Evolutionary conservation across 2,888 invertebrate species (phyloP), one percentile per base, ranked within the genome.

Genomic region (Aphelenchoides bicaudatus): DNA sequence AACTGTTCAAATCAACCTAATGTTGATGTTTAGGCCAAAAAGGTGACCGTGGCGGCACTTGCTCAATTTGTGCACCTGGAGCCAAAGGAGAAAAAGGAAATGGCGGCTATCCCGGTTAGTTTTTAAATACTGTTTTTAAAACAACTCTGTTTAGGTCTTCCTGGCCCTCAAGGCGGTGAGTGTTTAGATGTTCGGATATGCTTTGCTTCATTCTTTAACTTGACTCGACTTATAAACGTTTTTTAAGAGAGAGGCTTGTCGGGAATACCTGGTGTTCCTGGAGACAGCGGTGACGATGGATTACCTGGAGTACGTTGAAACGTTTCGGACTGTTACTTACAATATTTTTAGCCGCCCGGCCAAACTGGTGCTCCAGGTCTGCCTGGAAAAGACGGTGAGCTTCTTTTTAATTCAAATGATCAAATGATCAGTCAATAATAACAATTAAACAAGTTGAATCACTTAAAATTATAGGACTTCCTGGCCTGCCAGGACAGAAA

Each of bases 311-410:
- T 65, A 37, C 46, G 65, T 27, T 66, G 68, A 54, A n/a, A 5
- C 39, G 27, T 28, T 23, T 52, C 54, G 58, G 16, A 37, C 30
- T 19, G 5, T 61, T 64, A 4, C 60, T 58, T 29, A 68, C 16
- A 69, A 56, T 21, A 58, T 16, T 65, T 67, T 48, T 67, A 70
- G 59, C 66, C 70, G 31, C 58, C 72, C 56, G 76, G 76, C 46
- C 62, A 61, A 29, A 70, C 68, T 28, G 76, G 75, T 37, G 57
- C 65, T 5, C 72, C 76, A 38, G 78, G 90, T 62, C 75, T 78
- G 1, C 87, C 87, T 23, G 89, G 89, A 55, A 60, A 66, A 31
- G 71, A 77, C 63, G 71, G 71, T 63, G 63, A 65, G n/a, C n/a
- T n/a, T n/a, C n/a, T n/a, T n/a, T n/a, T n/a, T n/a, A n/a, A n/a